Base-by-base conservation (phyloP, 2,797 vertebrate species). In the Eospalax fontanierii region DNA sequence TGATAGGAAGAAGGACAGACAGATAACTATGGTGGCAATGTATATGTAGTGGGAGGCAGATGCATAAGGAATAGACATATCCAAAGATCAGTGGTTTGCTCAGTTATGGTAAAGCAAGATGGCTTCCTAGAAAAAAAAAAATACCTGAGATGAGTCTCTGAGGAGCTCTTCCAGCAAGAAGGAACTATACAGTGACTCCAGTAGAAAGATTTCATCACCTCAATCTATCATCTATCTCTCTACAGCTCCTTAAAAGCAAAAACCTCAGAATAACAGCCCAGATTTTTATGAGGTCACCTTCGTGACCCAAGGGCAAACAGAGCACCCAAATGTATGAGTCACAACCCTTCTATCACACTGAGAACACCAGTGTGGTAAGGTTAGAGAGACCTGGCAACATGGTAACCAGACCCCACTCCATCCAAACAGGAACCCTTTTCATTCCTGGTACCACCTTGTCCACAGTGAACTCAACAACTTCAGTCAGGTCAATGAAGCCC, bases 401-500 rank as follows among this genome's bases (percentile, higher is more conserved):
- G 1, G 43, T 43, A 70, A 12, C 26, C 35, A 18, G 89, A 82
- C 68, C 59, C 81, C 46, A 38, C 15, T n/a, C 74, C 57, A 40
- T 43, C 19, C 68, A 68, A 22, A 73, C 6, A 15, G 59, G 15
- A 88, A 85, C 81, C 73, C 82, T 81, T 78, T 81, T 74, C 75
- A 92, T 89, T 81, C 82, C 89, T 85, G 43, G 89, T 68, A 82
- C 87, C 40, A 85, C 78, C 78, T 57, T 76, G 73, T 78, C 89
- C 73, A 78, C 10, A 59, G 30, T 30, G 10, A 95, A 87, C 68
- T 90, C 28, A 6, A 26, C 46, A 74, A 78, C 46, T 54, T 92
- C 68, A 46, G 4, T 18, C 50, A 66, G 38, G 33, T 81, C 68
- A 71, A n/a, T 9, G 26, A 30, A 59, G 6, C 24, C 65, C 66